Evolutionary conservation across 1,140 invertebrate genomes (phyloP), one percentile per base, ranked within the genome.

Genomic region (Sinonovacula constricta): DNA sequence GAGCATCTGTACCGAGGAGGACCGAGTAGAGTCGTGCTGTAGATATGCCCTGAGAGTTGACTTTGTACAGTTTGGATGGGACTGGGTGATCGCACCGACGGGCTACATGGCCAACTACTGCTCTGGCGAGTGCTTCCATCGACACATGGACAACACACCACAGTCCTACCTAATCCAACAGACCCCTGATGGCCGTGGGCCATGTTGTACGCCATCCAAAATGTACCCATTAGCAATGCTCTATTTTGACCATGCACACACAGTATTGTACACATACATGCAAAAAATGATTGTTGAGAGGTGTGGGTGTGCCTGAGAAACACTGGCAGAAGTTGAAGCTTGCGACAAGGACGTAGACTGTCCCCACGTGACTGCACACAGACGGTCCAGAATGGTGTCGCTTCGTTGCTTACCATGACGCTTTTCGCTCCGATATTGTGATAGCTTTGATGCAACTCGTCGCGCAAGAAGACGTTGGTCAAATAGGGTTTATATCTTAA

Each of bases 231-330:
- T 98, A 93, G 97, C 96, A 63, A 92, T 99, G 83, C 97, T 98
- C 84, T 98, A 99, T 91, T 97, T 97, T 91, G 96, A 96, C 79
- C 94, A 95, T 59, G 95, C 96, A 91, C 94, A 94, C 74, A 97
- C 96, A 90, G 96, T 98, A 88, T 96, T 98, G 88, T 97, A 97
- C 90, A 93, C 96, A 82, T 96, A 98, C 92, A 92, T 99, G 86
- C 97, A 97, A 81, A 97, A 97, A 93, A 98, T 98, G 97, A 95
- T 97, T 78, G 96, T 98, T 34, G 96, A 98, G 90, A 96, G 98
- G 92, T 99, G 97, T 91, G 97, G 97, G 67, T 98, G 97, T 92
- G 95, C 96, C 70, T 97, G 67, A 78, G 26, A 56, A 34, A 45
- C 7, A 45, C n/a, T 15, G 28, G 26, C 57, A 60, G 24, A 31